Conservation (phyloP, 2,797 vertebrate genomes). For the Coendou prehensilis region DNA sequence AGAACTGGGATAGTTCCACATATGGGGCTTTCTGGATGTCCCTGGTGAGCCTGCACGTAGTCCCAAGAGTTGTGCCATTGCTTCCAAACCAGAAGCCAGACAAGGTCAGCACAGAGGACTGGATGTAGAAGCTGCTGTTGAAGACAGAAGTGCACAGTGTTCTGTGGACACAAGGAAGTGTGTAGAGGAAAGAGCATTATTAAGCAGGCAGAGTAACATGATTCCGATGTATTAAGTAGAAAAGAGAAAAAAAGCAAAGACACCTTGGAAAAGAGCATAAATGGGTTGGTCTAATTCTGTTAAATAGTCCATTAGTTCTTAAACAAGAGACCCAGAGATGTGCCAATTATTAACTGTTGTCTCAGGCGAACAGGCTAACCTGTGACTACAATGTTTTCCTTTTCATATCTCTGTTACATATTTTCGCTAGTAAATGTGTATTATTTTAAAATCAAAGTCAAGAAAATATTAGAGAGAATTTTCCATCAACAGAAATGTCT, state of each 20-base stretch:
- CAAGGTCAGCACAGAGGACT: not conserved
- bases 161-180: not conserved
- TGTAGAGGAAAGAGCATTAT: not conserved
- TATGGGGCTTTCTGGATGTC: not conserved
- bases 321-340: not conserved
- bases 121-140: not conserved
- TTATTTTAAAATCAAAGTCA: constrained; percentile 13
- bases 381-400: constrained; percentile 15
- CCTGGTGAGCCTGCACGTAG: not conserved
- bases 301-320: not conserved
- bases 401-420: not conserved
- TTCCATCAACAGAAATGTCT: not conserved
- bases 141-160: not conserved
- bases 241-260: not conserved
- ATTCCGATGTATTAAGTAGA: not conserved
- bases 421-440: not conserved
- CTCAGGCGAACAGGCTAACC: not conserved
- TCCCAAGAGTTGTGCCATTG: not conserved
- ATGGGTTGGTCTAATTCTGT: not conserved
- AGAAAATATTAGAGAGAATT: not conserved
- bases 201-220: not conserved
- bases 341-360: not conserved
- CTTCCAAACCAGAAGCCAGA: not conserved
- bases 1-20: not conserved
- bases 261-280: not conserved